Conservation (phyloP, 2,888 invertebrate genomes). For the Prosopocoilus inquinatus region DNA sequence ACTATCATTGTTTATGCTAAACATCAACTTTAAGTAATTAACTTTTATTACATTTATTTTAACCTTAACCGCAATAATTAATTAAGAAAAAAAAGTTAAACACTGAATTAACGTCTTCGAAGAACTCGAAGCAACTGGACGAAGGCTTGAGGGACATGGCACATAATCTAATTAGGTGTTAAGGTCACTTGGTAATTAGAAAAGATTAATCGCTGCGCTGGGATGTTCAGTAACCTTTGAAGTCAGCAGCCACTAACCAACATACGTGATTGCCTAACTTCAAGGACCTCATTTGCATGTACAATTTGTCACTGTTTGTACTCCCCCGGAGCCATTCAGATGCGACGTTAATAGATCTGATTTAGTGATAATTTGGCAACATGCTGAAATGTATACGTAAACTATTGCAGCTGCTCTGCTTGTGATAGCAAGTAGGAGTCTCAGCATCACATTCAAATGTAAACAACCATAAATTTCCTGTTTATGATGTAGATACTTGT, state of each 20-base stretch:
- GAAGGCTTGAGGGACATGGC: too few species aligned
- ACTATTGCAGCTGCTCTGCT: not conserved
- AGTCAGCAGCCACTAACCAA: constrained; percentile 21
- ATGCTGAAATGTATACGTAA: not conserved
- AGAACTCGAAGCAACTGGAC: too few species aligned
- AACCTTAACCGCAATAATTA: too few species aligned
- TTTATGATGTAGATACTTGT: too few species aligned
- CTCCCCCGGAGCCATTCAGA: constrained; percentile 14
- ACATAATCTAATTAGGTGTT: not conserved
- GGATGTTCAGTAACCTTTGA: constrained; percentile 6
- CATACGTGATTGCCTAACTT: constrained; percentile 23
- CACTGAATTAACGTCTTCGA: too few species aligned
- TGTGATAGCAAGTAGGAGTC: too few species aligned
- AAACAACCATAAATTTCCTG: too few species aligned
- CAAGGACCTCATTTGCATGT: constrained; percentile 24
- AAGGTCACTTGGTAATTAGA: not conserved
- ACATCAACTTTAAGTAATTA: too few species aligned
- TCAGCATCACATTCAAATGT: too few species aligned
- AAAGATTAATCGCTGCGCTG: not conserved
- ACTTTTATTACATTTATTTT: too few species aligned
- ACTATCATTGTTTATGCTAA: too few species aligned
- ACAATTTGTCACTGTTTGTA: constrained; percentile 27
- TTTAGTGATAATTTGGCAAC: constrained; percentile 18
- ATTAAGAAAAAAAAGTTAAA: too few species aligned
- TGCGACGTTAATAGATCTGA: constrained; percentile 21